These are phyloP conservation scores for Doris montereyensis DNA, from an alignment of 2,888 invertebrate species.

Conservation along the genomic window DNA sequence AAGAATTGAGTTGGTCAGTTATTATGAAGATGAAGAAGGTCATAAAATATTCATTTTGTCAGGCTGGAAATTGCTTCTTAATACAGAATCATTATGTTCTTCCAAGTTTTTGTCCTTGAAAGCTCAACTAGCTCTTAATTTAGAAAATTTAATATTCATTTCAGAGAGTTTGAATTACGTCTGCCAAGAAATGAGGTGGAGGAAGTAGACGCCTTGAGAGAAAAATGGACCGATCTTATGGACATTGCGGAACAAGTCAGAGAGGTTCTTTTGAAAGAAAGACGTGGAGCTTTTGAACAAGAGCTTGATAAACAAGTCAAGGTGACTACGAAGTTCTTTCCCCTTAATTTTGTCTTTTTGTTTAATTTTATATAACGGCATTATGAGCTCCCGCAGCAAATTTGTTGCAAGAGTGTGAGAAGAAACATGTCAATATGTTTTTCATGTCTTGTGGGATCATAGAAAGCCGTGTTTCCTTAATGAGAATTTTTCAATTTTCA, in stretches of 20 bases:
- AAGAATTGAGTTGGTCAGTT: too few relatives aligned
- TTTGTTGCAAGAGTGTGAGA: not conserved
- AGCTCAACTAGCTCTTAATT: too few relatives aligned
- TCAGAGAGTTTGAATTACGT: constrained; percentile 70
- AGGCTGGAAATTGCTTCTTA: too few relatives aligned
- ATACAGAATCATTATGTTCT: too few relatives aligned
- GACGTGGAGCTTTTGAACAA: constrained; percentile 71
- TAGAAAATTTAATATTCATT: too few relatives aligned
- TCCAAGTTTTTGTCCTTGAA: too few relatives aligned
- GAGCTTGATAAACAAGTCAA: constrained; percentile 73
- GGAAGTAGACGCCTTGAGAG: constrained; percentile 68
- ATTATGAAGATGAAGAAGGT: too few relatives aligned
- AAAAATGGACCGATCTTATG: constrained; percentile 69
- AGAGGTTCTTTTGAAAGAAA: constrained; percentile 69
- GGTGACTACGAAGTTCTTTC: constrained; percentile 56
- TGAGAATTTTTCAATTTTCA: too few relatives aligned
- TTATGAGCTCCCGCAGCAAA: not conserved
- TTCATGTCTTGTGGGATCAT: too few relatives aligned
- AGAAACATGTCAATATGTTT: not conserved
- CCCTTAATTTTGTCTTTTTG: not conserved
- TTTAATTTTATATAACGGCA: not conserved
- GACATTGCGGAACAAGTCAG: constrained; percentile 69
- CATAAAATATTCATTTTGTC: too few relatives aligned
- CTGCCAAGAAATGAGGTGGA: constrained; percentile 70
- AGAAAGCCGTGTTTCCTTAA: too few relatives aligned